Evolutionary conservation across 2,113 vertebrate genomes (phyloP).

Genomic region (Urocitellus parryii): DNA sequence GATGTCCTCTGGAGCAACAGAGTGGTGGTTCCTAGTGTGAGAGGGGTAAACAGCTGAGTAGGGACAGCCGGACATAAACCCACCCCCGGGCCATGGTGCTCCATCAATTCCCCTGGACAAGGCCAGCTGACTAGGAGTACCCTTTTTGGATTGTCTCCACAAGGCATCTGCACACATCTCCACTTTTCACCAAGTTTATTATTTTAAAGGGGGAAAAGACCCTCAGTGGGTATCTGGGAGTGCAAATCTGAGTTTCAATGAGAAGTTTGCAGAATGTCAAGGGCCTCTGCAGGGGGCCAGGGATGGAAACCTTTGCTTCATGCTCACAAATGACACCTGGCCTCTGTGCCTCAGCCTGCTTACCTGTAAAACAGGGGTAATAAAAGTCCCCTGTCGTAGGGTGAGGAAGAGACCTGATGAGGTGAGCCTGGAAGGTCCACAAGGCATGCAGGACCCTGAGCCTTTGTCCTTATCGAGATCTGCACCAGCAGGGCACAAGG

Average conservation of each 20-base stretch:
- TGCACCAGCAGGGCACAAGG: neutral
- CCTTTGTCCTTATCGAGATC: neutral
- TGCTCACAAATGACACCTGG: neutral
- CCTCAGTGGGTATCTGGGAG: neutral
- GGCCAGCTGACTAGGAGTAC: neutral
- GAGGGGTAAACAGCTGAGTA: neutral
- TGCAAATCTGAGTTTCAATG: neutral
- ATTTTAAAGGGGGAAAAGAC: neutral
- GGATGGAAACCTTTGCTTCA: neutral
- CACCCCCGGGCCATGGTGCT: neutral
- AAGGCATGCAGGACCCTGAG: accelerated
- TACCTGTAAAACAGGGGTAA: neutral
- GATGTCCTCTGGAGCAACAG: neutral
- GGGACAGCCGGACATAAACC: neutral
- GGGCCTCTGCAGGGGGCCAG: neutral
- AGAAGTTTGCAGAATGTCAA: neutral
- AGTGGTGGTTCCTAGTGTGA: neutral
- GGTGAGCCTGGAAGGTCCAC: neutral
- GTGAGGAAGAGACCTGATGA: neutral
- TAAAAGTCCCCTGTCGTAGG: neutral
- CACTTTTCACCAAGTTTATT: neutral
- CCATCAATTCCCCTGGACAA: neutral
- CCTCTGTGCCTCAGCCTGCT: neutral
- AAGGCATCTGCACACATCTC: neutral
- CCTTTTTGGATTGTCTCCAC: neutral